Conservation (phyloP, 1,140 invertebrate species). For the Euschistus heros region DNA sequence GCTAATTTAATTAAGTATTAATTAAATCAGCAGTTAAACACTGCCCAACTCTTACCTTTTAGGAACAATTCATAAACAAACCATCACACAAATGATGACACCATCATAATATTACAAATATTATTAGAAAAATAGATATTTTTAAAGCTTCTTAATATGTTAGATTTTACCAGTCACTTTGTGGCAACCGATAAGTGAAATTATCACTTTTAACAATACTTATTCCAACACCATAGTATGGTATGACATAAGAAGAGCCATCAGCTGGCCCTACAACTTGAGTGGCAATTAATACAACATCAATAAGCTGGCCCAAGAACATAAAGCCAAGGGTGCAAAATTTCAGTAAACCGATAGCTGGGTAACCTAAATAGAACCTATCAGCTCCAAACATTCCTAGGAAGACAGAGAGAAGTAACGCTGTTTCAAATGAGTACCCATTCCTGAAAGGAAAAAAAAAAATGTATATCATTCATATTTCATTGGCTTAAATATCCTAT, state of each 20-base stretch:
- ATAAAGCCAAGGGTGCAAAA: slow-evolving; percentile 92
- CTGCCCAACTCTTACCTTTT: too few relatives aligned
- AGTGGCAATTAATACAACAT: slow-evolving; percentile 90
- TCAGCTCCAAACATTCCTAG: slow-evolving; percentile 95
- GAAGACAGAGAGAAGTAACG: slow-evolving; percentile 87
- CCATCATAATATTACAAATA: too few relatives aligned
- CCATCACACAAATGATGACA: too few relatives aligned
- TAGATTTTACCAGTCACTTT: slow-evolving; percentile 57
- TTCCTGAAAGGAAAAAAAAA: slow-evolving; percentile 52
- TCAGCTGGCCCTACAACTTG: slow-evolving; percentile 87
- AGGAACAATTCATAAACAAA: too few relatives aligned
- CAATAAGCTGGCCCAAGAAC: slow-evolving; percentile 89
- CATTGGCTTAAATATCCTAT: too few relatives aligned
- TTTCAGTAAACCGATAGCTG: slow-evolving; percentile 86
- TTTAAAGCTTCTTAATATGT: too few relatives aligned
- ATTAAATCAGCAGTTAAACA: too few relatives aligned
- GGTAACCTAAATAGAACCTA: slow-evolving; percentile 93
- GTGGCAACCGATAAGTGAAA: slow-evolving; percentile 68
- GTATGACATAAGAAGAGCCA: slow-evolving; percentile 90
- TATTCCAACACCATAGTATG: slow-evolving; percentile 83
- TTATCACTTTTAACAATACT: slow-evolving; percentile 73
- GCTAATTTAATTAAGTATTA: too few relatives aligned
- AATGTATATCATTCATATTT: neutral
- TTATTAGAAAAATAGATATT: too few relatives aligned
- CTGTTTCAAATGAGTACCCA: slow-evolving; percentile 86